Conservation (phyloP, 2,797 vertebrate genomes). For the Parambassis ranga region DNA sequence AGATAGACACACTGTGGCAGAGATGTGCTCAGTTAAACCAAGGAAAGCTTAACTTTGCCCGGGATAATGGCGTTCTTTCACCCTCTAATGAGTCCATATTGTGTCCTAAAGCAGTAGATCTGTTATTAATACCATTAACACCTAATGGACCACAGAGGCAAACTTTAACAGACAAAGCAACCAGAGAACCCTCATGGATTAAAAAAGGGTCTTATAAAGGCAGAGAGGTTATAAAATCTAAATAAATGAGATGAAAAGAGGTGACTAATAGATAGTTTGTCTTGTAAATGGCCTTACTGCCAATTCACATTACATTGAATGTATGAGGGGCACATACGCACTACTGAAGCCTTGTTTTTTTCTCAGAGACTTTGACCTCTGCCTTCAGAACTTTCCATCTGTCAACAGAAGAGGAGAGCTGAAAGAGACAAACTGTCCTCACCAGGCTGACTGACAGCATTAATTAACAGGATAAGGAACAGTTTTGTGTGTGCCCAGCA, state of each 20-base stretch:
- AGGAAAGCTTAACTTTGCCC: constrained; percentile 48
- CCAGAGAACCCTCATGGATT: constrained; percentile 28
- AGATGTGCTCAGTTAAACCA: constrained; percentile 64
- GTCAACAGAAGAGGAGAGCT: background rate
- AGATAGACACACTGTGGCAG: constrained; percentile 20
- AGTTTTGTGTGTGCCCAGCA: background rate
- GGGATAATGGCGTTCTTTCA: constrained; percentile 66
- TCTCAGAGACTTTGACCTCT: too few relatives aligned
- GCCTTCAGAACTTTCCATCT: background rate
- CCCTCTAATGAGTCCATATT: constrained; percentile 69
- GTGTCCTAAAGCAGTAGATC: constrained; percentile 59
- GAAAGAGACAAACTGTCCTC: background rate
- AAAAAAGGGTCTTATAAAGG: constrained; percentile 32
- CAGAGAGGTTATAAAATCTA: constrained; percentile 33
- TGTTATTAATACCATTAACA: constrained; percentile 73
- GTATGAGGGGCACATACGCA: background rate
- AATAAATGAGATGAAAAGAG: constrained; percentile 16
- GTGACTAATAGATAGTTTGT: constrained; percentile 9
- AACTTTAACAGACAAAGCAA: constrained; percentile 44
- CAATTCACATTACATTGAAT: background rate
- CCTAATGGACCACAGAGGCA: constrained; percentile 62
- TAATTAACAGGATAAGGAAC: background rate
- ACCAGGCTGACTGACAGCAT: background rate
- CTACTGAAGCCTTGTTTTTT: constrained; percentile 10
- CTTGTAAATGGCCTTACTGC: background rate